phyloP scores from a whole-genome alignment of 1,140 invertebrate genomes.

The Goniozus legneri region DNA sequence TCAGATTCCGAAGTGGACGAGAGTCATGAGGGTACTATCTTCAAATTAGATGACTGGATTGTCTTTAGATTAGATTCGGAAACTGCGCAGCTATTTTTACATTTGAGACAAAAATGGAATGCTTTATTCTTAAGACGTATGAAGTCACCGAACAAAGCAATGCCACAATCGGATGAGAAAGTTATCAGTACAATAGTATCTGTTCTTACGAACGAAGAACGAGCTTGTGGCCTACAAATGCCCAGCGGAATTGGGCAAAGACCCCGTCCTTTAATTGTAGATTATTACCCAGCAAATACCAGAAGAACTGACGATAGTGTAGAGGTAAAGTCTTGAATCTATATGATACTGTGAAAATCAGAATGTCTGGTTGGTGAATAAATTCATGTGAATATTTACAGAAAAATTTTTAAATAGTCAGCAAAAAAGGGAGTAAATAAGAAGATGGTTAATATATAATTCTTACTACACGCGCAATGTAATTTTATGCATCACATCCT shows the following conservation, averaged over 20 bases:
- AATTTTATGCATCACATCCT: too few relatives aligned
- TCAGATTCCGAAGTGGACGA: conserved; percentile 65
- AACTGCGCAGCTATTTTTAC: conserved; percentile 64
- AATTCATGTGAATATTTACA: too few relatives aligned
- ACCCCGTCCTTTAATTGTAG: conserved; percentile 64
- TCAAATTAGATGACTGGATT: conserved; percentile 78
- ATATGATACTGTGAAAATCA: too few relatives aligned
- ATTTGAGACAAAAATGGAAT: conserved; percentile 76
- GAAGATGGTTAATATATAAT: too few relatives aligned
- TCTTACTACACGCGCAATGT: too few relatives aligned
- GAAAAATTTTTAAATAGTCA: too few relatives aligned
- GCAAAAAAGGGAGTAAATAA: too few relatives aligned
- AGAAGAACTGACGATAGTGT: conserved; percentile 40
- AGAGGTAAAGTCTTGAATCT: too few relatives aligned
- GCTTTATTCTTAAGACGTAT: conserved; percentile 71
- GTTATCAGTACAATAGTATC: conserved; percentile 67
- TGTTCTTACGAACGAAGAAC: conserved; percentile 71
- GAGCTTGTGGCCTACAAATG: conserved; percentile 66
- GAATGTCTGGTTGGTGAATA: too few relatives aligned
- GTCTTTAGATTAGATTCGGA: conserved; percentile 70
- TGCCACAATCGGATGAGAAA: conserved; percentile 66
- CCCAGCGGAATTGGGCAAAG: conserved; percentile 75
- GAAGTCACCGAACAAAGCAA: conserved; percentile 66
- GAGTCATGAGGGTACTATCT: conserved; percentile 59
- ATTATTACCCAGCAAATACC: conserved; percentile 52